phyloP scores from a whole-genome alignment of 2,797 vertebrate species.

The Arremon brunneinucha region DNA sequence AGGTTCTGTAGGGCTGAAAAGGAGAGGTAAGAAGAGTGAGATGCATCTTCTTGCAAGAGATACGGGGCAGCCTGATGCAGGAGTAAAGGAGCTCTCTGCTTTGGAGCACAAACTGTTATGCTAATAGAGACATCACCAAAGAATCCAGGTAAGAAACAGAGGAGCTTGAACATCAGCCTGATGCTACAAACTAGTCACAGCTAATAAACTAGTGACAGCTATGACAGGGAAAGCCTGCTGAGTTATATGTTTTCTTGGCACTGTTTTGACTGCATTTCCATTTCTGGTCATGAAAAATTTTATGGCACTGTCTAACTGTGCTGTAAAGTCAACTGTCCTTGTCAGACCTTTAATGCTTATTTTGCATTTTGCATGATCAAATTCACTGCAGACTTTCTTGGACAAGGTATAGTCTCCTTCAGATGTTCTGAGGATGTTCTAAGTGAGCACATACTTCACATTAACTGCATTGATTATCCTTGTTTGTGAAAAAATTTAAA shows the following conservation, averaged over 20 bases:
- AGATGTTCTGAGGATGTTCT: neutral
- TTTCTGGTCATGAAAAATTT: neutral
- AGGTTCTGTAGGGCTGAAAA: neutral
- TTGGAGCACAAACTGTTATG: neutral
- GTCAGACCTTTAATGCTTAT: neutral
- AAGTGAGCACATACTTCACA: neutral
- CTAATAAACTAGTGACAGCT: neutral
- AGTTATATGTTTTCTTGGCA: neutral
- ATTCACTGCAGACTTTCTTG: neutral
- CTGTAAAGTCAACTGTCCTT: neutral
- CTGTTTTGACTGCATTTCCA: neutral
- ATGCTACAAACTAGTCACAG: neutral
- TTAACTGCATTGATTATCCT: neutral
- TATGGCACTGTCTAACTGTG: neutral
- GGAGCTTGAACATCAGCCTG: neutral
- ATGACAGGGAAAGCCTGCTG: neutral
- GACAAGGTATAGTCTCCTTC: neutral
- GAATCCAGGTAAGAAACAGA: neutral
- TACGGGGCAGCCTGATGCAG: neutral
- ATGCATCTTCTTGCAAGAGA: neutral
- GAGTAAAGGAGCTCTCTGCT: neutral
- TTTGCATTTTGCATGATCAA: neutral
- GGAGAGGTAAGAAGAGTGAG: neutral
- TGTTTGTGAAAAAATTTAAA: neutral
- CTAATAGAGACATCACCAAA: neutral